phyloP scores from a whole-genome alignment of 2,888 invertebrate species.

The Limnephilus rhombicus region DNA sequence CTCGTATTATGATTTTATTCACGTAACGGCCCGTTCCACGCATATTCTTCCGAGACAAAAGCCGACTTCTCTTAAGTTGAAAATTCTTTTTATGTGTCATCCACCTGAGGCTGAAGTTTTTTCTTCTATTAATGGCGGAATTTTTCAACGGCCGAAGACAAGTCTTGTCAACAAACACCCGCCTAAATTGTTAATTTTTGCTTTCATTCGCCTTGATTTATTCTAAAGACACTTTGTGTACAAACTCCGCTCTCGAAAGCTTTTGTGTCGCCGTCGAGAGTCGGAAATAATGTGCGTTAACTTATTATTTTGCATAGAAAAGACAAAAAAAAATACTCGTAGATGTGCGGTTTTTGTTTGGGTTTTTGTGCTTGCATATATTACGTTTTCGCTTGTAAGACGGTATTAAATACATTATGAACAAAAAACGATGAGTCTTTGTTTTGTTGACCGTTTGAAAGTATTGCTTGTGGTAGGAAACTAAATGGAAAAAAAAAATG shows the following conservation, averaged over 20 bases:
- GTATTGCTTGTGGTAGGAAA: not conserved
- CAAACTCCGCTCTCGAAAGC: not conserved
- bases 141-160: conserved; percentile 53
- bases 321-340: not conserved
- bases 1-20: not conserved
- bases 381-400: not conserved
- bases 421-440: not conserved
- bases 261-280: conserved; percentile 7
- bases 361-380: not conserved
- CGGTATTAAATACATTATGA: not conserved
- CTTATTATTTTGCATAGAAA: conserved; percentile 35
- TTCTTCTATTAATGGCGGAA: conserved; percentile 16
- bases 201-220: conserved; percentile 56
- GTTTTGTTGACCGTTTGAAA: not conserved
- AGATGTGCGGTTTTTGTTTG: not conserved
- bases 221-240: conserved; percentile 52
- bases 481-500: not conserved
- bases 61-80: not conserved
- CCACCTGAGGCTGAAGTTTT: conserved; percentile 12
- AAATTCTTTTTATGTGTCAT: conserved; percentile 46
- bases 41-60: conserved; percentile 32
- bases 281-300: conserved; percentile 42
- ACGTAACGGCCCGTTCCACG: conserved; percentile 37
- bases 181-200: conserved; percentile 57
- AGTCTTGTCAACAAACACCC: conserved; percentile 53